These are phyloP conservation scores for Lycodopsis pacificus DNA, from an alignment of 2,797 vertebrate species.

Conservation along the genomic window DNA sequence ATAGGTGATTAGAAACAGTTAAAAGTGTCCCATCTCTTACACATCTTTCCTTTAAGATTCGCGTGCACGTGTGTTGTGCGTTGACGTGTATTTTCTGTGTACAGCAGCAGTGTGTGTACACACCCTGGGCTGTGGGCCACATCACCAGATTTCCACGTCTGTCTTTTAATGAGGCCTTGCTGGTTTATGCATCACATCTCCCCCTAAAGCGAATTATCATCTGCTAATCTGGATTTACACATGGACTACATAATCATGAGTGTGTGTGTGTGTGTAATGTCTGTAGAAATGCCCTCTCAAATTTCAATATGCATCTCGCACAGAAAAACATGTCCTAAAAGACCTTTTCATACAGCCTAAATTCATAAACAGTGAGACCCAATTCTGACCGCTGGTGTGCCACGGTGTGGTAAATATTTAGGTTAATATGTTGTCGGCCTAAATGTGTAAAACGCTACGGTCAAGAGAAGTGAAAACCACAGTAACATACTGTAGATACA, in stretches of 20 bases:
- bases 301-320: constrained; percentile 53
- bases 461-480: neutral
- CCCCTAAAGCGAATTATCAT: constrained; percentile 67
- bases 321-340: constrained; percentile 22
- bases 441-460: too few species aligned
- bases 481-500: constrained; percentile 17
- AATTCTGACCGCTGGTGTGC: constrained; percentile 27
- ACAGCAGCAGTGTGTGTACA: constrained; percentile 18
- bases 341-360: constrained; percentile 20
- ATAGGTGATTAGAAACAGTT: constrained; percentile 40
- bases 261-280: constrained; percentile 14
- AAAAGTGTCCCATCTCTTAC: neutral
- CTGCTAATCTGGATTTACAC: constrained; percentile 79
- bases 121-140: constrained; percentile 62
- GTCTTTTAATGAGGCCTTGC: constrained; percentile 69
- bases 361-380: constrained; percentile 43
- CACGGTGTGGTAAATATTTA: constrained; percentile 55
- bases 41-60: neutral
- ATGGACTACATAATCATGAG: constrained; percentile 50
- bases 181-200: constrained; percentile 62
- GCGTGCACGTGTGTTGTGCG: neutral
- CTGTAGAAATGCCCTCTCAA: constrained; percentile 41
- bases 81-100: constrained; percentile 15
- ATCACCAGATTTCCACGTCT: constrained; percentile 64
- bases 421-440: constrained; percentile 56